Evolutionary conservation across 2,888 invertebrate genomes (phyloP).

Genomic region (Mythimna albipuncta): DNA sequence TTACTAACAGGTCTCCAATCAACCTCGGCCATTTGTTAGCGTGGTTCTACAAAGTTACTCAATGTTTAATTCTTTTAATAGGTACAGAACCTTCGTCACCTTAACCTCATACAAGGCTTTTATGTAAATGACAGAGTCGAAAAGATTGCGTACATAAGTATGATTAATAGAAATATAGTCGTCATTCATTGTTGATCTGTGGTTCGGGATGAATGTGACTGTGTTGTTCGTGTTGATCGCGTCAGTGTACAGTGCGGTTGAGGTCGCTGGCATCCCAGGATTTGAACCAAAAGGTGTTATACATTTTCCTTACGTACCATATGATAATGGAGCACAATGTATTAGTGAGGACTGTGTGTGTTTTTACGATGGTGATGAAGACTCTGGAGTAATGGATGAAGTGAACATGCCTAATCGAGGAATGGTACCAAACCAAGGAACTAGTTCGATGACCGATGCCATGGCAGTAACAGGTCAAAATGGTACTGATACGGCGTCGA

Average conservation of each 20-base stretch:
- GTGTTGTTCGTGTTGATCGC: constrained; percentile 23
- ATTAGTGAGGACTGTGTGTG: constrained; percentile 41
- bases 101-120: constrained; percentile 46
- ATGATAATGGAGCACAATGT: constrained; percentile 29
- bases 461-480: background rate
- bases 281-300: background rate
- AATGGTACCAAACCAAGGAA: background rate
- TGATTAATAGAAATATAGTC: constrained; percentile 38
- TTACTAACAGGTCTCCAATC: constrained; percentile 25
- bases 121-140: constrained; percentile 42
- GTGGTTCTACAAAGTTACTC: constrained; percentile 8
- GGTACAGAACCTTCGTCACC: constrained; percentile 44
- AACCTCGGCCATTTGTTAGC: constrained; percentile 17
- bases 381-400: background rate
- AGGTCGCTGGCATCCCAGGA: background rate
- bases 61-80: constrained; percentile 19
- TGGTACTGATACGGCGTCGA: background rate
- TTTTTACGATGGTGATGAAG: constrained; percentile 8
- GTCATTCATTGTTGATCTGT: constrained; percentile 40
- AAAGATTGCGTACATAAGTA: constrained; percentile 42
- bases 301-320: constrained; percentile 16
- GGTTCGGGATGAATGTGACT: constrained; percentile 43
- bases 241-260: constrained; percentile 18
- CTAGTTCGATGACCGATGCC: background rate
- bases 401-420: background rate